Base-by-base conservation (phyloP, 1,140 invertebrate species). In the Lysiphlebus fabarum region DNA sequence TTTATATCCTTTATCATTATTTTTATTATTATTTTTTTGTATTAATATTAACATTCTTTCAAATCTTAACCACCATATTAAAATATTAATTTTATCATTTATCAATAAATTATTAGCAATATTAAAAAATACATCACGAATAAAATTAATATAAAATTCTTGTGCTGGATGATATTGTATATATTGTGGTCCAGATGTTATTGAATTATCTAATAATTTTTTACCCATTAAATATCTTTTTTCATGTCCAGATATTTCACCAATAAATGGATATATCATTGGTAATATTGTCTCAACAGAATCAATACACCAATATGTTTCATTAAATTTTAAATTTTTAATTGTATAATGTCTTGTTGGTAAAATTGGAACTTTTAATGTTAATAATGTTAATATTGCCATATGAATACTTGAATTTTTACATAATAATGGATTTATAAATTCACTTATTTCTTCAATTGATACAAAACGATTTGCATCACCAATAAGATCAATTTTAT, bases 381-480 rank as follows among this genome's bases (percentile, higher is more conserved):
- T 67, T 6, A 82, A 74, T n/a, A 87, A 70, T 56, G 79, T 75
- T 33, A 82, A 77, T 12, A 84, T 71, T 1, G 81, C 75, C 55
- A 87, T 65, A 59, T 78, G 72, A 64, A 86, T 80, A 6, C 78
- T 79, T 42, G 83, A 83, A 8, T 77, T 69, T 14, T 66, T 69
- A n/a, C 74, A 75, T 40, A 84, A 78, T 43, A 88, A 73, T 5
- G 86, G 86, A 74, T 87, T 85, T 42, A 87, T 81, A 53, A 86
- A 82, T 63, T 84, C 82, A 4, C 79, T 77, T 5, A 87, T 81
- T 68, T 89, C 86, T 65, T 86, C 83, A 14, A 79, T 74, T 51
- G 84, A 82, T 33, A 89, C 79, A 36, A 83, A 76, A 61, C 87
- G 78, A 65, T 86, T 83, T 12, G 82, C 77, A 74, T 86, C 85